Evolutionary conservation across 1,140 invertebrate species (phyloP), one percentile per base, ranked within the genome.

Genomic region (Vanessa atalanta): DNA sequence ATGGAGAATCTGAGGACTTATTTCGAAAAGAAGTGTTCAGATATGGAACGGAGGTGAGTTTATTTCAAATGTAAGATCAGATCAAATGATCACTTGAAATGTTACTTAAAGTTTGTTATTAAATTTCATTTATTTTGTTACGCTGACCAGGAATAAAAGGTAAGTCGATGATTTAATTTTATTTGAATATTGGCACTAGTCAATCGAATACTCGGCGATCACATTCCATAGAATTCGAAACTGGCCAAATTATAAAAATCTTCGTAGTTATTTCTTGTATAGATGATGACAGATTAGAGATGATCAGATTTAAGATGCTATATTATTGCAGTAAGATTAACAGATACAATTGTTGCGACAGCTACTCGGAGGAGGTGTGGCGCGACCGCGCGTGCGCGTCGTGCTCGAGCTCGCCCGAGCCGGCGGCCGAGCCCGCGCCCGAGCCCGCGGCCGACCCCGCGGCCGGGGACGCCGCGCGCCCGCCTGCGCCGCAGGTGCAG

Each of bases 1-100:
- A 95, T 97, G 94, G 96, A 96, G 83, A 95, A 97, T 76, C 80
- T 97, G 23, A 93, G 96, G 60, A 96, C 94, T 2, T 97, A 96
- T 80, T 97, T 96, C 82, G 96, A 97, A 75, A 93, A 95, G 83
- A 96, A 96, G 84, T 97, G 96, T 83, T 93, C 95, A 0, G 95
- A 96, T 78, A 94, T 97, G 88, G 95, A 96, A 85, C 96, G 96
- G 81, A 95, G 96, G 93, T 96, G 87, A 93, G 57, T 23, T 43
- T 43, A n/a, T 48, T 57, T 75, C 61, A 31, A 69, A 68, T 65
- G 9, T 43, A 55, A 51, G n/a, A 51, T 1, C 1, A 12, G 14
- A 14, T 3, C 14, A 6, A 15, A 51, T 51, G n/a, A 6, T 31
- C 26, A 31, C 26, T 31, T n/a, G 7, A 8, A 51, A n/a, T 51